phyloP scores from a whole-genome alignment of 1,140 invertebrate species.

The Drosophila ambigua region DNA sequence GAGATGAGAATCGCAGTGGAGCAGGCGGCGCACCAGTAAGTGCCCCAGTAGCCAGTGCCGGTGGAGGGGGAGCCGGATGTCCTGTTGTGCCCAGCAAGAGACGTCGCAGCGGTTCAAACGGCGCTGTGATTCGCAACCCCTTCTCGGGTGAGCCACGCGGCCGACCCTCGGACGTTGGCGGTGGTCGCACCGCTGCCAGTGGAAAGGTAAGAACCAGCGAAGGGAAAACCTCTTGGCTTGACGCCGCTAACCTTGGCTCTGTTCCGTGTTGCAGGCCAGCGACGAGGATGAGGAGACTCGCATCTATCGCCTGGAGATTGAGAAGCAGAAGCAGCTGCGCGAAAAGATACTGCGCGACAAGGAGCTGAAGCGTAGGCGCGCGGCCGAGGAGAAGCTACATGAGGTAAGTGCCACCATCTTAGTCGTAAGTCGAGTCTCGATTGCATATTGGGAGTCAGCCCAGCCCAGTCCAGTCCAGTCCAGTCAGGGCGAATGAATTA shows the following conservation, averaged over 20 bases:
- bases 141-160: conserved; percentile 66
- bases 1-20: conserved; percentile 60
- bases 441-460: too few relatives aligned
- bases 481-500: not conserved
- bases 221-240: not conserved
- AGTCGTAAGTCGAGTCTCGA: not conserved
- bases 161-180: conserved; percentile 46
- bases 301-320: conserved; percentile 87
- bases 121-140: conserved; percentile 42
- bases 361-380: conserved; percentile 86
- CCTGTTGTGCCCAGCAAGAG: conserved; percentile 58
- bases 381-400: conserved; percentile 84
- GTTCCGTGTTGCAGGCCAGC: conserved; percentile 66
- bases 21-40: conserved; percentile 9
- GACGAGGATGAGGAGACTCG: conserved; percentile 87
- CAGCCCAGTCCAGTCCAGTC: not conserved
- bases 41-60: conserved; percentile 3
- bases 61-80: not conserved
- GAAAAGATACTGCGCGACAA: conserved; percentile 87
- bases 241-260: not conserved
- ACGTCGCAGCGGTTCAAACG: conserved; percentile 72
- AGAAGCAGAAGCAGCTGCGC: conserved; percentile 87
- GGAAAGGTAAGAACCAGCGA: too few relatives aligned
- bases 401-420: conserved; percentile 60
- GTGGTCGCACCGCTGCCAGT: conserved; percentile 60